Conservation (phyloP, 2,113 vertebrate genomes). For the Oriolus oriolus region DNA sequence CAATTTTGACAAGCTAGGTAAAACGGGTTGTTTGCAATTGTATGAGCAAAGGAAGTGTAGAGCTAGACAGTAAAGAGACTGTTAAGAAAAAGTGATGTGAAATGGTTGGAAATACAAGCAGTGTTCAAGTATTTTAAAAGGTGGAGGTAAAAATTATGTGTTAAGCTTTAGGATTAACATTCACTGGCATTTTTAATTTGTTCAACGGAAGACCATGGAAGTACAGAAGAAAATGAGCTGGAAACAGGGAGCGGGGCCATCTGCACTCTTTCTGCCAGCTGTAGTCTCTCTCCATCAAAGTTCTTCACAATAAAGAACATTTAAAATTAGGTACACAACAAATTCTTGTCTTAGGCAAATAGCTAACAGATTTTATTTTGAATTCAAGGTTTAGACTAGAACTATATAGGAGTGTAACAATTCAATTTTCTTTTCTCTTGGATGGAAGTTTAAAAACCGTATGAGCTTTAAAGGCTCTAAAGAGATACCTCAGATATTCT, state of each 20-base stretch:
- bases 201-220: neutral
- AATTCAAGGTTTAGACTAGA: neutral
- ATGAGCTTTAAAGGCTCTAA: neutral
- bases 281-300: neutral
- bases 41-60: neutral
- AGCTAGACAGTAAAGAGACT: neutral
- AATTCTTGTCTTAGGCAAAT: neutral
- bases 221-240: neutral
- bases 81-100: neutral
- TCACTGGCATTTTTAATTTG: neutral
- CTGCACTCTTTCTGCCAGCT: neutral
- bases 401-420: neutral
- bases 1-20: neutral
- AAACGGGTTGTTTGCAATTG: neutral
- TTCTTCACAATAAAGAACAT: neutral
- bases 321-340: neutral
- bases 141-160: neutral
- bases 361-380: neutral
- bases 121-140: neutral
- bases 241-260: neutral
- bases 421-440: neutral
- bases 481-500: constrained; percentile 46
- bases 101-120: neutral
- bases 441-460: neutral
- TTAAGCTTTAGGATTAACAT: neutral